These are phyloP conservation scores for Neolamprologus sp. DNA, from an alignment of 2,113 vertebrate genomes.

Conservation along the genomic window DNA sequence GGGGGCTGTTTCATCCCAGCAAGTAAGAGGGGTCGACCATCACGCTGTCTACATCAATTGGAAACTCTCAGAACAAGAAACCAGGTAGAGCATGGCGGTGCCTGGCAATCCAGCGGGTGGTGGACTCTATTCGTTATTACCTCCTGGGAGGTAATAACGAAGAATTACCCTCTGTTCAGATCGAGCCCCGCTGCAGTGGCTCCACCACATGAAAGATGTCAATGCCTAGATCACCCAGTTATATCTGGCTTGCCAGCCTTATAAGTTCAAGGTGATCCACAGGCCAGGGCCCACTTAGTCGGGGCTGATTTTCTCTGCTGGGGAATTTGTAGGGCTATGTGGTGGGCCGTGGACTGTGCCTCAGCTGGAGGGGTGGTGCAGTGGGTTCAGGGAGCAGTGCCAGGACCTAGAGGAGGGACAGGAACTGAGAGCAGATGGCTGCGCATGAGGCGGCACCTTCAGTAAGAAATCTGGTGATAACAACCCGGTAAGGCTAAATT, in stretches of 20 bases:
- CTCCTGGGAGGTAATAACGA: not conserved
- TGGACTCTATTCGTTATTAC: not conserved
- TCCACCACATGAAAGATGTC: not conserved
- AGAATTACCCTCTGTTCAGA: not conserved
- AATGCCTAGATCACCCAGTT: not conserved
- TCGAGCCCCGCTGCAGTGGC: not conserved
- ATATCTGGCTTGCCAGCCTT: not conserved
- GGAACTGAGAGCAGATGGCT: not conserved
- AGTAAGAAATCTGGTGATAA: not conserved
- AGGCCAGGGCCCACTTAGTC: not conserved
- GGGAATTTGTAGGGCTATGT: not conserved
- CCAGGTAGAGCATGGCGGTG: not conserved
- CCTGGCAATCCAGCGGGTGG: fast-evolving
- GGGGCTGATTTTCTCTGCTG: not conserved
- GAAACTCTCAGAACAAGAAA: not conserved
- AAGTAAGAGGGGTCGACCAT: not conserved
- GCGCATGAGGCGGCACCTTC: not conserved
- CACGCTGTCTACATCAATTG: not conserved
- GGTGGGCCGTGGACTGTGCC: not conserved
- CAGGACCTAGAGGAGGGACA: not conserved
- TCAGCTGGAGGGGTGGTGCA: not conserved
- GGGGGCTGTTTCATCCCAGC: not conserved
- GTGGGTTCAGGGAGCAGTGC: not conserved
- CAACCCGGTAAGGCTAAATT: not conserved
- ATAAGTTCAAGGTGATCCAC: not conserved